Percentiles rank a stretch among this genome's conserved stretches.
phyloP scores from a whole-genome alignment of 2,888 invertebrate species.

The Morpho deidamia region DNA sequence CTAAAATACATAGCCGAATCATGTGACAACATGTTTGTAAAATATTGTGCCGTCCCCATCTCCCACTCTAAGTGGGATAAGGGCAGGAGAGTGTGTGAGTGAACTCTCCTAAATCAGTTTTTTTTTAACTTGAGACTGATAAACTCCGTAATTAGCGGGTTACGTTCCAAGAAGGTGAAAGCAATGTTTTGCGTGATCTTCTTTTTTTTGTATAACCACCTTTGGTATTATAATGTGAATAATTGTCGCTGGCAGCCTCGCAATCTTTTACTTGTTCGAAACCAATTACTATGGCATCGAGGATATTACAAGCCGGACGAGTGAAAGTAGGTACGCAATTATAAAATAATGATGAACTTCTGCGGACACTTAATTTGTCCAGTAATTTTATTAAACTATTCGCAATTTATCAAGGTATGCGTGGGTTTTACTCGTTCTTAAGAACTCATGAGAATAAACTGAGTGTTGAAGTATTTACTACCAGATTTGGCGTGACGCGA shows the following conservation, averaged over 20 bases:
- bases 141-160: slow-evolving; percentile 55
- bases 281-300: slow-evolving; percentile 55
- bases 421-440: slow-evolving; percentile 14
- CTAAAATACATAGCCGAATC: too few species aligned
- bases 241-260: slow-evolving; percentile 48
- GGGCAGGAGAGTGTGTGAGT: too few species aligned
- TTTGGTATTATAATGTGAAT: slow-evolving; percentile 56
- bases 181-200: slow-evolving; percentile 51
- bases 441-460: slow-evolving; percentile 47
- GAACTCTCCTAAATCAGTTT: slow-evolving; percentile 32
- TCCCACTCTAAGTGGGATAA: too few species aligned
- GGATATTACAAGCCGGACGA: slow-evolving; percentile 42
- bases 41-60: too few species aligned
- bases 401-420: not conserved
- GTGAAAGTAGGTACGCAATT: slow-evolving; percentile 60
- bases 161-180: slow-evolving; percentile 55
- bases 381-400: slow-evolving; percentile 13
- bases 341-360: slow-evolving; percentile 20
- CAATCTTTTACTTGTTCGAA: slow-evolving; percentile 43
- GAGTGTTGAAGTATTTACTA: slow-evolving; percentile 56
- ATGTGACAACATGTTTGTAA: too few species aligned
- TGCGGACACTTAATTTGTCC: slow-evolving; percentile 12
- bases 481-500: slow-evolving; percentile 63
- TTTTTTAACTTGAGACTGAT: slow-evolving; percentile 45
- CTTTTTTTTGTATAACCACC: slow-evolving; percentile 45